phyloP scores from a whole-genome alignment of 1,140 invertebrate species.

The Ptiloglossa arizonensis region DNA sequence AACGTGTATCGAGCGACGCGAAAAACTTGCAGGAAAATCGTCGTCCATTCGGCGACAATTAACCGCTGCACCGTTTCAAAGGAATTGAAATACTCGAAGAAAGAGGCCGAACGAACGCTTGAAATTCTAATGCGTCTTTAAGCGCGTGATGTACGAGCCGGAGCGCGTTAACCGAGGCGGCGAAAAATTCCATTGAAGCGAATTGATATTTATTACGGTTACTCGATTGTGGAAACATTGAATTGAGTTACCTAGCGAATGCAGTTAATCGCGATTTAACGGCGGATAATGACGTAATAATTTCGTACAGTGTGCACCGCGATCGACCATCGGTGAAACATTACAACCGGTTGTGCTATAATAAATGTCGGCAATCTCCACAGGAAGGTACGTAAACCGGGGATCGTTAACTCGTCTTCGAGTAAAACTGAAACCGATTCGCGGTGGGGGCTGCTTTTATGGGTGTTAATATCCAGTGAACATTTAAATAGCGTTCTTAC shows the following conservation, averaged over 20 bases:
- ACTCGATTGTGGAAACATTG: neutral
- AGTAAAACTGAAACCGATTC: conserved; percentile 8
- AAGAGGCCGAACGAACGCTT: neutral
- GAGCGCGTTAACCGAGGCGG: neutral
- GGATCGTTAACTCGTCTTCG: conserved; percentile 28
- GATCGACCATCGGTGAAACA: conserved; percentile 22
- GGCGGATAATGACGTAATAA: conserved; percentile 40
- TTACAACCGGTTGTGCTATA: conserved; percentile 31
- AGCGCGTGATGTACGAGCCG: neutral
- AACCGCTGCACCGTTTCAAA: too few species aligned
- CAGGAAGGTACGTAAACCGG: conserved; percentile 10
- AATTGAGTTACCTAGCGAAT: conserved; percentile 18
- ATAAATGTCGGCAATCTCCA: conserved; percentile 12
- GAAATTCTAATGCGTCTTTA: neutral
- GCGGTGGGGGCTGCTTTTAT: conserved; percentile 4
- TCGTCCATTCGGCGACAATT: too few species aligned
- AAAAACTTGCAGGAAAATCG: too few species aligned
- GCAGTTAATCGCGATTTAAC: conserved; percentile 37
- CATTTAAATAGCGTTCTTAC: neutral
- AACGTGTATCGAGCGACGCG: too few species aligned
- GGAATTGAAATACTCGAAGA: neutral
- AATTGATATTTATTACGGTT: conserved; percentile 20
- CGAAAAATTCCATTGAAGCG: neutral
- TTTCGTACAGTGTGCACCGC: conserved; percentile 13
- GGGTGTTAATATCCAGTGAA: neutral